phyloP scores from a whole-genome alignment of 2,888 invertebrate species.

The Cinara cedri region DNA sequence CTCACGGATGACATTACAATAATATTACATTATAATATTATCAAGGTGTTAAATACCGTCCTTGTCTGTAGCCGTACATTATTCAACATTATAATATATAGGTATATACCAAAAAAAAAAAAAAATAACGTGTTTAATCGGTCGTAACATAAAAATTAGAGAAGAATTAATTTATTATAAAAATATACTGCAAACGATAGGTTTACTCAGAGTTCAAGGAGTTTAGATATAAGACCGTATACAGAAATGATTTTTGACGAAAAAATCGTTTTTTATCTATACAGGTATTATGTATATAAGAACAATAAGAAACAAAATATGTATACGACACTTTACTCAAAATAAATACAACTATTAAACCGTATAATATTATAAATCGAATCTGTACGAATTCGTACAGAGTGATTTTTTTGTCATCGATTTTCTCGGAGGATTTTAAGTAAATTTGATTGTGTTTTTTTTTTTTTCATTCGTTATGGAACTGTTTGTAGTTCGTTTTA shows the following conservation, averaged over 20 bases:
- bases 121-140: background rate
- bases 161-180: background rate
- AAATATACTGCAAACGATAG: background rate
- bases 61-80: background rate
- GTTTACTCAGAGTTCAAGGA: constrained; percentile 7
- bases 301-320: background rate
- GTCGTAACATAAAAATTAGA: background rate
- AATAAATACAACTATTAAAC: too few species aligned
- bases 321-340: too few species aligned
- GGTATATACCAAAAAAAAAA: background rate
- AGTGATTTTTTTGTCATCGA: too few species aligned
- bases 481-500: too few species aligned
- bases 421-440: too few species aligned
- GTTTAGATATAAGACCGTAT: background rate
- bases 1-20: background rate
- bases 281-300: background rate
- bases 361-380: too few species aligned
- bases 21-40: background rate
- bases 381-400: background rate
- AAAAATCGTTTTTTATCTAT: background rate
- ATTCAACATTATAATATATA: too few species aligned
- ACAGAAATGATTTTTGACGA: background rate
- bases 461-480: too few species aligned
- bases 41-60: constrained; percentile 28
- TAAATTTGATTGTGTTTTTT: too few species aligned